These are phyloP conservation scores for Threskiornis aethiopicus DNA, from an alignment of 2,797 vertebrate species.

Conservation along the genomic window DNA sequence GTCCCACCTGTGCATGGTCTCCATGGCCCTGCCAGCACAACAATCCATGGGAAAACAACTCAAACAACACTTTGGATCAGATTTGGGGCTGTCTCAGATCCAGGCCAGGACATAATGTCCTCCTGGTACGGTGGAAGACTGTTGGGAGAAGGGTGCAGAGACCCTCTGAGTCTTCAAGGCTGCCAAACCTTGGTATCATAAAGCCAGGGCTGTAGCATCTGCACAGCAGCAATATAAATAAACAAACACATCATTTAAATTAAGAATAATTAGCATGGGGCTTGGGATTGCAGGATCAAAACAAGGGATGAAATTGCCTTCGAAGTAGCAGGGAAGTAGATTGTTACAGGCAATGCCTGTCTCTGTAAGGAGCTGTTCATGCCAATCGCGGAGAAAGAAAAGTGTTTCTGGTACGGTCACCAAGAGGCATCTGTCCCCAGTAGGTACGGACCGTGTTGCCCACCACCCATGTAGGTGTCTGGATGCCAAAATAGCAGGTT, in stretches of 20 bases:
- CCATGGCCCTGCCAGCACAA: not conserved
- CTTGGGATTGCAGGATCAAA: not conserved
- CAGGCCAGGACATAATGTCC: not conserved
- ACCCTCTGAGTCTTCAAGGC: not conserved
- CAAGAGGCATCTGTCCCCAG: not conserved
- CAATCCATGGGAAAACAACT: not conserved
- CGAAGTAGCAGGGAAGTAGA: not conserved
- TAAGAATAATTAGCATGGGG: not conserved
- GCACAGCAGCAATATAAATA: not conserved
- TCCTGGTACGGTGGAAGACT: not conserved
- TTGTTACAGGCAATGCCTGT: not conserved
- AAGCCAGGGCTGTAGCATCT: not conserved
- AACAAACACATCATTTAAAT: not conserved
- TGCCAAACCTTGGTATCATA: not conserved
- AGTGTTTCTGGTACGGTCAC: not conserved
- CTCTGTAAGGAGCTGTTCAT: not conserved
- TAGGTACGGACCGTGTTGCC: not conserved
- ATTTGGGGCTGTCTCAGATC: not conserved
- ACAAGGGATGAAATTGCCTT: not conserved
- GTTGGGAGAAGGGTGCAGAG: not conserved
- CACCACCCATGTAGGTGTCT: too few relatives aligned
- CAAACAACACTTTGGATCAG: not conserved
- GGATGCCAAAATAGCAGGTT: not conserved
- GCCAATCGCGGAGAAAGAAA: not conserved
- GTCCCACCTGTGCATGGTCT: not conserved